These are phyloP conservation scores for Drosophila setifemur DNA, from an alignment of 1,140 invertebrate genomes.

Conservation along the genomic window DNA sequence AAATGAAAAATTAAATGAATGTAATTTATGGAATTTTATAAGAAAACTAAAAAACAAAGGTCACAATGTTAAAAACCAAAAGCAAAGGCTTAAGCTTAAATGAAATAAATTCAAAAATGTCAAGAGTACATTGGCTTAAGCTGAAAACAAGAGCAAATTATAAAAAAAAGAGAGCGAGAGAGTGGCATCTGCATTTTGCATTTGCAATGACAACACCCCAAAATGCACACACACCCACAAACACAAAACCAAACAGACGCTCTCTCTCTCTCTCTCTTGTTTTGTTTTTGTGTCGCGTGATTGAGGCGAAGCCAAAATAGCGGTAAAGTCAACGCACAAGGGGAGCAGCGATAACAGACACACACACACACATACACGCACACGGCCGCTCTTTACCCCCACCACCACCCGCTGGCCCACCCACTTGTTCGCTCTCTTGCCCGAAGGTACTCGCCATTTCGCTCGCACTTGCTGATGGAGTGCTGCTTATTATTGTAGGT, in stretches of 20 bases:
- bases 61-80: not conserved
- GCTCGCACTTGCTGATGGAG: slow-evolving; percentile 22
- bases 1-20: not conserved
- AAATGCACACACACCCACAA: slow-evolving; percentile 22
- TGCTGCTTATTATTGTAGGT: slow-evolving; percentile 64
- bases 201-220: slow-evolving; percentile 47
- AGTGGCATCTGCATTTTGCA: slow-evolving; percentile 9
- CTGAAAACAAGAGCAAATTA: not conserved
- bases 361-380: slow-evolving; percentile 22
- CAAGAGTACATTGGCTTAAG: too few relatives aligned
- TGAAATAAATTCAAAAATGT: not conserved
- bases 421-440: not conserved
- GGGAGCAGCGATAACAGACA: slow-evolving; percentile 41
- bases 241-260: slow-evolving; percentile 19
- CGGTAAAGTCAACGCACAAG: slow-evolving; percentile 21
- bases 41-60: not conserved
- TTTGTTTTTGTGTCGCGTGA: slow-evolving; percentile 44
- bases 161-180: not conserved
- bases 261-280: slow-evolving; percentile 1
- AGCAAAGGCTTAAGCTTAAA: not conserved
- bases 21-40: too few relatives aligned
- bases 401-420: slow-evolving; percentile 8
- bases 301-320: slow-evolving; percentile 31
- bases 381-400: slow-evolving; percentile 15
- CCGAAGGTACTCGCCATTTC: slow-evolving; percentile 27